phyloP scores from a whole-genome alignment of 1,140 invertebrate species.

The Heterodera carotae region DNA sequence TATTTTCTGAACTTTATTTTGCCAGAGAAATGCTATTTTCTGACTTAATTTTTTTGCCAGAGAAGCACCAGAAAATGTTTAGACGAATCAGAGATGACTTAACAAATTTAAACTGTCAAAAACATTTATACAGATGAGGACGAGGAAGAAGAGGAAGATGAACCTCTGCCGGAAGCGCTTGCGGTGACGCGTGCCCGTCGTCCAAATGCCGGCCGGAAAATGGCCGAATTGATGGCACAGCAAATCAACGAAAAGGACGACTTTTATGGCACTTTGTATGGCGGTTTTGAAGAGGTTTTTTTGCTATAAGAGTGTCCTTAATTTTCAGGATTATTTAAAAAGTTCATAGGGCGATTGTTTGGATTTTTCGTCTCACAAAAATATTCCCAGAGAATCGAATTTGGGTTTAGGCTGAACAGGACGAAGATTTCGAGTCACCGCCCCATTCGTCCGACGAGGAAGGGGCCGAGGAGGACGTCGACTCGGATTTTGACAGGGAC shows the following conservation, averaged over 20 bases:
- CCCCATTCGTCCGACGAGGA: conserved; percentile 46
- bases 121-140: neutral
- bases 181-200: conserved; percentile 43
- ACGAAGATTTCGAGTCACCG: conserved; percentile 49
- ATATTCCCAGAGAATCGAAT: too few species aligned
- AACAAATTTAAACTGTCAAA: too few species aligned
- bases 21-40: too few species aligned
- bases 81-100: too few species aligned
- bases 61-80: too few species aligned
- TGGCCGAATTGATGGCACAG: conserved; percentile 43
- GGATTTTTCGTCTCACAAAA: too few species aligned
- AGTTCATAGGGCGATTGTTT: too few species aligned
- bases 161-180: conserved; percentile 24
- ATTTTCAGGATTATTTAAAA: too few species aligned
- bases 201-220: conserved; percentile 51
- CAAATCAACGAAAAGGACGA: conserved; percentile 39
- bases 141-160: conserved; percentile 36
- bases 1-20: too few species aligned
- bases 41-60: too few species aligned
- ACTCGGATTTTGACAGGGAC: conserved; percentile 51
- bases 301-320: too few species aligned
- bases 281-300: conserved; percentile 52
- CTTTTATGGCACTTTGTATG: conserved; percentile 54
- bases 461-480: conserved; percentile 38
- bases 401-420: conserved; percentile 50